These are phyloP conservation scores for Diloba caeruleocephala DNA, from an alignment of 2,888 invertebrate genomes.

Conservation along the genomic window DNA sequence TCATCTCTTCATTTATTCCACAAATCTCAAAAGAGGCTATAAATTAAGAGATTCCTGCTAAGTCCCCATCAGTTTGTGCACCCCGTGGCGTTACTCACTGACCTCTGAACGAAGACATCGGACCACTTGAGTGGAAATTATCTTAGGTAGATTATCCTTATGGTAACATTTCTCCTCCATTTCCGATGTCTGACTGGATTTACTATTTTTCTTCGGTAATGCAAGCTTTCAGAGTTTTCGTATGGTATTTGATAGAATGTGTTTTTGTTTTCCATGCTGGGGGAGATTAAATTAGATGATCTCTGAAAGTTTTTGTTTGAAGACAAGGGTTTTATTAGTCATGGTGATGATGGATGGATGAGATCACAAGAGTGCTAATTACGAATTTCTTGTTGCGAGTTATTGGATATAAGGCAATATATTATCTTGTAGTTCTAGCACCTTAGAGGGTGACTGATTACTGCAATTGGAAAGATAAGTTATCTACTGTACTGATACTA, in stretches of 20 bases:
- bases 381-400: no score
- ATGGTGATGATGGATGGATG: no score
- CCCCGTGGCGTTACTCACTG: constrained; percentile 79
- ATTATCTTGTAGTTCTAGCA: no score
- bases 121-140: constrained; percentile 82
- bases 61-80: constrained; percentile 84
- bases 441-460: no score
- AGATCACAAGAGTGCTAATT: no score
- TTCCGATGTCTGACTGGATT: constrained; percentile 49
- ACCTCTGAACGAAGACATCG: constrained; percentile 77
- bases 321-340: background rate
- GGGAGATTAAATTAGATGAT: constrained; percentile 17
- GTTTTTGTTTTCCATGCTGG: constrained; percentile 13
- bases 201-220: constrained; percentile 30
- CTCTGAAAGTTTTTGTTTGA: background rate
- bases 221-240: constrained; percentile 1
- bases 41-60: constrained; percentile 89
- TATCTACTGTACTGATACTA: no score
- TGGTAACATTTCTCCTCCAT: constrained; percentile 71
- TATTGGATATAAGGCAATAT: no score
- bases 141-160: constrained; percentile 78
- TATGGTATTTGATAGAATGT: constrained; percentile 11
- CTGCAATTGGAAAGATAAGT: no score
- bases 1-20: constrained; percentile 47
- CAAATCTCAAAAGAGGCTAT: constrained; percentile 75